Evolutionary conservation across 2,113 vertebrate genomes (phyloP), one percentile per base, ranked within the genome.

Genomic region (Martes martes): DNA sequence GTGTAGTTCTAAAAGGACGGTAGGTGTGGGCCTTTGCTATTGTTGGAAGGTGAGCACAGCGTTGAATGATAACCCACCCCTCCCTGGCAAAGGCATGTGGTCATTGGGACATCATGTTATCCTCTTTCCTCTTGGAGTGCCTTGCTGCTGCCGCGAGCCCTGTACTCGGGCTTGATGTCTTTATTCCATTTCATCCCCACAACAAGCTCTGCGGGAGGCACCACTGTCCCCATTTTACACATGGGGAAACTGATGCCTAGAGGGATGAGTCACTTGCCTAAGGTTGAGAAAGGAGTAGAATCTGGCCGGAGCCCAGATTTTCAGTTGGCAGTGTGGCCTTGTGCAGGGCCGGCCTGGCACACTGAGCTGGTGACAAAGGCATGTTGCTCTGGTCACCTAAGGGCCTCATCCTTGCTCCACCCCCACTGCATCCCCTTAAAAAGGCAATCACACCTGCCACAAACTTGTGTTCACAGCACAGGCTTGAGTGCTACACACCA

Each of bases 321-420:
- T 1, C 0, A 0, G 52, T 21, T 36, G 39, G 7, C 36, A 45
- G 0, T 31, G 18, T 87, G 65, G 47, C 78, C 47, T 11, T 52
- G 21, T 23, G 52, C 6, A 24, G 80, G 47, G 11, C 80, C 23
- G 1, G 1, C 24, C 39, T 59, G 59, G 10, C 67, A 69, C 39
- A n/a, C 15, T 1, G 0, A 24, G 15, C 78, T 71, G 61, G 39
- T 59, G 6, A n/a, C 1, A 0, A 39, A 52, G 7, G 42, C n/a
- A 76, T 0, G 0, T 18, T 69, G 73, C 39, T 33, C 11, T 33
- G 4, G 33, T 31, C n/a, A 33, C 42, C 69, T 7, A 6, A 6
- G n/a, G 57, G 4, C 52, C n/a, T 52, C 52, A 4, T 31, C 59
- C 33, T 63, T 42, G 50, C 26, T 45, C 28, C 16, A 21, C 11